These are phyloP conservation scores for Chymomyza amoena DNA, from an alignment of 2,888 invertebrate species.

Conservation along the genomic window DNA sequence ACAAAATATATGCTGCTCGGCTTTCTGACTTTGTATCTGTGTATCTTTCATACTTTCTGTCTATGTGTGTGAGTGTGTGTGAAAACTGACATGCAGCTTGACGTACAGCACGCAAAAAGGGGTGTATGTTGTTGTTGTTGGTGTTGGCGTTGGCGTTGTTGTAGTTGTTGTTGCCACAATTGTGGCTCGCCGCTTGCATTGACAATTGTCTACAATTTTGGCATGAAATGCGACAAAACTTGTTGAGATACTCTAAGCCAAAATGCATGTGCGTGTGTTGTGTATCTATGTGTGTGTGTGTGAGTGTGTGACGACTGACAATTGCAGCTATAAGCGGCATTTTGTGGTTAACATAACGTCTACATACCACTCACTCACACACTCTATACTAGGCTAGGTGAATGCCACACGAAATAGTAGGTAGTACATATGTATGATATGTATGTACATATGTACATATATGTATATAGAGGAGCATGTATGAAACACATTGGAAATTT, in stretches of 20 bases:
- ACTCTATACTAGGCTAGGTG: conserved; percentile 26
- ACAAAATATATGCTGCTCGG: neutral
- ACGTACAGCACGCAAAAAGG: conserved; percentile 43
- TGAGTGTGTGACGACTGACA: conserved; percentile 17
- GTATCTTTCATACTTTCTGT: conserved; percentile 8
- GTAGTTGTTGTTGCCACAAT: conserved; percentile 45
- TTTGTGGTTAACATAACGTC: conserved; percentile 50
- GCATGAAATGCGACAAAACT: conserved; percentile 61
- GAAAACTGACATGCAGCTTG: conserved; percentile 1
- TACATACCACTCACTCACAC: neutral
- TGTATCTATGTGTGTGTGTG: neutral
- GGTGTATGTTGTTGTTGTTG: conserved; percentile 42
- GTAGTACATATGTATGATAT: too few relatives aligned
- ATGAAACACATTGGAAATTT: conserved; percentile 32
- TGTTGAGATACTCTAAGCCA: conserved; percentile 16
- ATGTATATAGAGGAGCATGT: neutral
- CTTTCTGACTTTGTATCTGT: conserved; percentile 6
- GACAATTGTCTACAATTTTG: conserved; percentile 67
- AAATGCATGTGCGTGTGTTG: conserved; percentile 2
- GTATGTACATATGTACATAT: neutral
- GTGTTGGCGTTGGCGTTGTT: conserved; percentile 30
- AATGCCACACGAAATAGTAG: conserved; percentile 42
- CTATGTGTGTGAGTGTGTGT: conserved; percentile 8
- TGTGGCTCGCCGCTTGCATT: conserved; percentile 23
- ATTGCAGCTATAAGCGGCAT: conserved; percentile 59